These are phyloP conservation scores for Xyliphius kryptos DNA, from an alignment of 2,113 vertebrate species.

Conservation along the genomic window DNA sequence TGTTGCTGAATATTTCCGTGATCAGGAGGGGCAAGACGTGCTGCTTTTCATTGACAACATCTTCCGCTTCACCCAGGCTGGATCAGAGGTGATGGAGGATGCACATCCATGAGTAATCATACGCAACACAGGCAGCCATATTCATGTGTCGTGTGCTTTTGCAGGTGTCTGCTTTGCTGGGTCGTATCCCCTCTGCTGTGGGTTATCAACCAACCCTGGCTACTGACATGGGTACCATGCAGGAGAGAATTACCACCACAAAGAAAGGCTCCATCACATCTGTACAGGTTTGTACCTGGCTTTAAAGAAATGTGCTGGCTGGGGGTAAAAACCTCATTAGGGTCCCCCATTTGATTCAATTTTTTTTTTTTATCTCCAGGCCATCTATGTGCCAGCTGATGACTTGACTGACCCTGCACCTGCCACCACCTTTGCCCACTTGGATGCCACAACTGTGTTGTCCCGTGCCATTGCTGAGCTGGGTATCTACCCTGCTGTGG, in stretches of 20 bases:
- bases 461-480: conserved; percentile 93
- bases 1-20: conserved; percentile 96
- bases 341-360: too few relatives aligned
- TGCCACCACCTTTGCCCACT: conserved; percentile 95
- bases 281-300: conserved; percentile 63
- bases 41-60: conserved; percentile 98
- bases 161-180: conserved; percentile 92
- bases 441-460: conserved; percentile 96
- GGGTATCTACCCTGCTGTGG: conserved; percentile 95
- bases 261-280: conserved; percentile 98
- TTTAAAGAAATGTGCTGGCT: not conserved
- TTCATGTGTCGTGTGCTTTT: too few relatives aligned
- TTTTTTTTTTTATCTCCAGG: too few relatives aligned
- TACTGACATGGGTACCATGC: conserved; percentile 99
- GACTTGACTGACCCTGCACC: conserved; percentile 96
- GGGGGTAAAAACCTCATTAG: conserved; percentile 40
- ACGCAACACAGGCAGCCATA: too few relatives aligned
- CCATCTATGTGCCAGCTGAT: conserved; percentile 95
- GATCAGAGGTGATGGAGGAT: conserved; percentile 83
- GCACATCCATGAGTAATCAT: too few relatives aligned
- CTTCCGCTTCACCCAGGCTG: conserved; percentile 97
- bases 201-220: conserved; percentile 97
- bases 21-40: conserved; percentile 97
- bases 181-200: conserved; percentile 95
- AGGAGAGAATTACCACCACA: conserved; percentile 96